Evolutionary conservation across 1,140 invertebrate species (phyloP).

Genomic region (Drosophila pallidifrons): DNA sequence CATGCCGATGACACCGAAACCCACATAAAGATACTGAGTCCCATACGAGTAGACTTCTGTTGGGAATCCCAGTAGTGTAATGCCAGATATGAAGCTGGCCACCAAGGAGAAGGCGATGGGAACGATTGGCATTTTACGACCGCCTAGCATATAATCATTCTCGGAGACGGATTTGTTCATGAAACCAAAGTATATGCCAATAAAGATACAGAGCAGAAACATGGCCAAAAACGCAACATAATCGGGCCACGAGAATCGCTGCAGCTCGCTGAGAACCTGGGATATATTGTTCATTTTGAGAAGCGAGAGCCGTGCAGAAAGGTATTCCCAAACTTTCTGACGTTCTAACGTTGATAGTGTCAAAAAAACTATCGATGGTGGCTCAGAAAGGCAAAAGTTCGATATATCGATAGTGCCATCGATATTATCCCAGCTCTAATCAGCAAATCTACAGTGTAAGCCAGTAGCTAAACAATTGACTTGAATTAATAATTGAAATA

Average conservation of each 20-base stretch:
- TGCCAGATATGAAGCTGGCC: slow-evolving; percentile 94
- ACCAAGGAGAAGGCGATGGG: slow-evolving; percentile 87
- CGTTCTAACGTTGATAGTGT: no score
- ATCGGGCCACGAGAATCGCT: slow-evolving; percentile 84
- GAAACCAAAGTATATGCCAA: slow-evolving; percentile 88
- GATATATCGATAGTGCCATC: no score
- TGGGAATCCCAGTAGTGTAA: slow-evolving; percentile 94
- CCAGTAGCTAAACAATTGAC: no score
- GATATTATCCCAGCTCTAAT: no score
- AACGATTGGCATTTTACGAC: slow-evolving; percentile 86
- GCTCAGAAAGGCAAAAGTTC: no score
- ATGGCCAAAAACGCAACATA: slow-evolving; percentile 86
- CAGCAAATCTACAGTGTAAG: no score
- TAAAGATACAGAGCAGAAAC: slow-evolving; percentile 86
- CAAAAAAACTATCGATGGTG: no score
- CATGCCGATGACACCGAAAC: slow-evolving; percentile 88
- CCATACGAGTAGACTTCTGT: slow-evolving; percentile 96
- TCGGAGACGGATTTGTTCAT: slow-evolving; percentile 86
- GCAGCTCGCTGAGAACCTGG: slow-evolving; percentile 86
- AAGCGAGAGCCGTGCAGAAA: neutral
- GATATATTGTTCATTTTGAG: slow-evolving; percentile 85
- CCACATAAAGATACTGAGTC: slow-evolving; percentile 90
- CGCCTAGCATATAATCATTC: slow-evolving; percentile 88
- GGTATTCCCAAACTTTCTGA: neutral
- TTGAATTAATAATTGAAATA: no score